These are phyloP conservation scores for Picathartes gymnocephalus DNA, from an alignment of 2,113 vertebrate genomes.

Conservation along the genomic window DNA sequence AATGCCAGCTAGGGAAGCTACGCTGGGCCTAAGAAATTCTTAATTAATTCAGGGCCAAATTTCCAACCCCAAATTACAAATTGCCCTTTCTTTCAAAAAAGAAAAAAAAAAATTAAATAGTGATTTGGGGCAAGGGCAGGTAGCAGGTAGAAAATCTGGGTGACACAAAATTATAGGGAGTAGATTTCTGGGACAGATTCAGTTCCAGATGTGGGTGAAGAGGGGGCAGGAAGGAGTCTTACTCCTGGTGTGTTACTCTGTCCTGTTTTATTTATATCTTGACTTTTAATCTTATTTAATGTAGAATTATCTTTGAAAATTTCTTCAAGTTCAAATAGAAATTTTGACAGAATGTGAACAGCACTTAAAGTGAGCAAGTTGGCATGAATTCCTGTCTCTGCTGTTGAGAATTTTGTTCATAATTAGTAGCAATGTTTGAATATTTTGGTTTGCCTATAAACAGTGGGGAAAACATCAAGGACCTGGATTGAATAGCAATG, in stretches of 20 bases:
- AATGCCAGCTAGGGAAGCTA: neutral
- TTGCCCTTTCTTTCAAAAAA: too few relatives aligned
- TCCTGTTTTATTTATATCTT: neutral
- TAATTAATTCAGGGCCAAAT: neutral
- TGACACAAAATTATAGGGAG: neutral
- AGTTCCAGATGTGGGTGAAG: neutral
- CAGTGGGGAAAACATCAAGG: neutral
- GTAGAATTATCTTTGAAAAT: neutral
- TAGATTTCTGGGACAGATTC: accelerated
- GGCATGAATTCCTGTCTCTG: neutral
- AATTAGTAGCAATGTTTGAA: neutral
- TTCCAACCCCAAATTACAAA: neutral
- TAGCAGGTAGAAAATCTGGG: neutral
- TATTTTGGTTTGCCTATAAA: neutral
- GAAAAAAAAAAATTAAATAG: neutral
- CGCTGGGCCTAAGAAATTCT: neutral
- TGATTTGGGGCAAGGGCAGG: neutral
- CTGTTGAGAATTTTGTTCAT: neutral
- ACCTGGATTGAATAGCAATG: neutral
- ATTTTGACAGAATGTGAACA: neutral
- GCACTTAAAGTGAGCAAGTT: neutral
- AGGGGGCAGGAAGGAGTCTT: neutral
- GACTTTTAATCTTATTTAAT: neutral
- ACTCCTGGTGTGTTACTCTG: neutral
- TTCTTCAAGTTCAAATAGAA: neutral